These are phyloP conservation scores for Chesias legatella DNA, from an alignment of 2,888 invertebrate genomes.

Conservation along the genomic window DNA sequence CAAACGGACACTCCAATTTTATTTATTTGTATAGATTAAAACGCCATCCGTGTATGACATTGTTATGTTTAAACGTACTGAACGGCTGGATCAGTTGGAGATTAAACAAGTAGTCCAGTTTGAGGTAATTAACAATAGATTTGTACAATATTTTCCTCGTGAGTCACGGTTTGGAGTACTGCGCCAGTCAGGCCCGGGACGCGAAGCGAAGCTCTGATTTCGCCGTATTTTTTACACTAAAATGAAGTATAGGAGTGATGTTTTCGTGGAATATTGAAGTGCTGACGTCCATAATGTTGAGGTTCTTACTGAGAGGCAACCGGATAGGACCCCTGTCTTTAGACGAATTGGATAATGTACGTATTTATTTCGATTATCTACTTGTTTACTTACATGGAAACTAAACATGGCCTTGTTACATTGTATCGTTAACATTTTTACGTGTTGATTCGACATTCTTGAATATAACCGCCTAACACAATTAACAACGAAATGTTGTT, in stretches of 20 bases:
- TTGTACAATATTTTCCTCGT: constrained; percentile 68
- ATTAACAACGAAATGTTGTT: too few relatives aligned
- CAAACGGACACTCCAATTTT: too few relatives aligned
- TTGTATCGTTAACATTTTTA: too few relatives aligned
- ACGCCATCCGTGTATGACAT: constrained; percentile 43
- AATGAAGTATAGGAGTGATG: constrained; percentile 42
- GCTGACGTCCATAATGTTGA: constrained; percentile 52
- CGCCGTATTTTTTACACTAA: constrained; percentile 8
- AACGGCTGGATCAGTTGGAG: constrained; percentile 42
- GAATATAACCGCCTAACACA: too few relatives aligned
- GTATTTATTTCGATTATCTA: constrained; percentile 3
- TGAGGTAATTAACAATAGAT: constrained; percentile 60
- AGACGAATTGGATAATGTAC: constrained; percentile 18
- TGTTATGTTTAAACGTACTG: constrained; percentile 41
- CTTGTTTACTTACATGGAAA: too few relatives aligned
- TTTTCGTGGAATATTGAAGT: constrained; percentile 42
- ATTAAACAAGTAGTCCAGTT: constrained; percentile 53
- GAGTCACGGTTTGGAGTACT: constrained; percentile 45
- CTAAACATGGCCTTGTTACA: too few relatives aligned
- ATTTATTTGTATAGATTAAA: too few relatives aligned
- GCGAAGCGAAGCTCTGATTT: constrained; percentile 12
- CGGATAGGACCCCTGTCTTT: constrained; percentile 46
- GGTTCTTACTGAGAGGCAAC: constrained; percentile 46
- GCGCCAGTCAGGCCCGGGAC: constrained; percentile 31
- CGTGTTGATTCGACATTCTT: too few relatives aligned